A percentile compares a stretch with the other conserved stretches of the same genome.
phyloP scores from a whole-genome alignment of 2,113 vertebrate species.

The Loxodonta africana region DNA sequence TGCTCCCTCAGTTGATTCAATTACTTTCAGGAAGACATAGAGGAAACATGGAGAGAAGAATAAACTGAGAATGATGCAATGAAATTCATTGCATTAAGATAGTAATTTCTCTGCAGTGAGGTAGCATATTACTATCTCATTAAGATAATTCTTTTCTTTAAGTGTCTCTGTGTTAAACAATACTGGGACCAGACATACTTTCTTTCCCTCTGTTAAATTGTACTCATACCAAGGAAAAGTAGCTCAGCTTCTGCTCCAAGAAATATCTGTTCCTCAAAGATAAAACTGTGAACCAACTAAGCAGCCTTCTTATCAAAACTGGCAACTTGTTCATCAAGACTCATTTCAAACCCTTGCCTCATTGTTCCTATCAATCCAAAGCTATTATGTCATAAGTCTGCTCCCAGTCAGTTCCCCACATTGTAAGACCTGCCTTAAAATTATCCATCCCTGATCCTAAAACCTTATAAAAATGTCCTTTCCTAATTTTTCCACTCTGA shows the following conservation, averaged over 20 bases:
- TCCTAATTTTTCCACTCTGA: conserved; percentile 16
- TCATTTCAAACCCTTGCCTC: neutral
- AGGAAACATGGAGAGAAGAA: conserved; percentile 35
- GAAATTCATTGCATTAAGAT: neutral
- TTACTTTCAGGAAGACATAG: neutral
- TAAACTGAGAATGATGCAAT: neutral
- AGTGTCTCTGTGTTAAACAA: conserved; percentile 21
- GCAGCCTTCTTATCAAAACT: neutral
- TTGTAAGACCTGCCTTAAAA: conserved; percentile 34
- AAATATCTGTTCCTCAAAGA: neutral
- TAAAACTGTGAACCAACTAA: neutral
- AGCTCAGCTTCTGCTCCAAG: neutral
- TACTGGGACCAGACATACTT: neutral
- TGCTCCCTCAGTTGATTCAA: neutral
- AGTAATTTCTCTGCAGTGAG: conserved; percentile 51
- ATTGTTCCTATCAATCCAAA: conserved; percentile 8
- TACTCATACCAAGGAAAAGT: neutral
- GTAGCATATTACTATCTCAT: neutral
- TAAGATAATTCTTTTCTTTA: conserved; percentile 53
- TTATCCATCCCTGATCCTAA: neutral
- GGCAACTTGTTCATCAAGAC: neutral
- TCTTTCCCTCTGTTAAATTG: conserved; percentile 38
- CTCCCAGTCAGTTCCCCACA: neutral
- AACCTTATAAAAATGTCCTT: neutral
- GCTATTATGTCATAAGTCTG: neutral